Base-by-base conservation (phyloP, 1,140 invertebrate genomes). In the Rhagoletis zephyria region DNA sequence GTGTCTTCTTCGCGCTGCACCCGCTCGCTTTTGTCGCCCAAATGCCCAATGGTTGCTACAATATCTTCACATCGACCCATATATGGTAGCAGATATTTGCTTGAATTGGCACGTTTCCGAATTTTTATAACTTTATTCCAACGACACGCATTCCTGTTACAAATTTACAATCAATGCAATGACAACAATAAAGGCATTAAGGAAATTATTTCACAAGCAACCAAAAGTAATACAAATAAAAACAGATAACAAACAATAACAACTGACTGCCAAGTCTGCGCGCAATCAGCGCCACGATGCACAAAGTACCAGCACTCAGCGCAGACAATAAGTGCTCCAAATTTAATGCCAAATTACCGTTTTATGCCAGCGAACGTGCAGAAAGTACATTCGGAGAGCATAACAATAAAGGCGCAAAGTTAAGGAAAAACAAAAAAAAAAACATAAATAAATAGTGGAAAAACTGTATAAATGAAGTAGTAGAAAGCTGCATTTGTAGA, bases 81-180 rank as follows among this genome's bases (percentile, higher is more conserved):
- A 81, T 56, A 56, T 81, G 74, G 74, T 7, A 10, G 7, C 48
- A 19, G 74, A 2, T 30, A 56, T 81, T 81, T 81, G 48, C 51
- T 81, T 74, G 42, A 12, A 4, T 48, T 81, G 16, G 74, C 74
- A 81, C 74, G 74, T 81, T 81, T 59, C 30, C 10, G n/a, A 56
- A 81, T 81, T 81, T 81, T 81, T 56, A 81, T 81, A 81, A 81
- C 74, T 81, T 81, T 81, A 81, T 81, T 81, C 42, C 45, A 81
- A 51, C 74, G 16, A 59, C 74, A n/a, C 67, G 67, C 42, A 48
- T 74, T 45, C 67, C 42, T 48, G 12, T 45, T 45, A 45, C 42
- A 48, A 74, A 74, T 48, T 74, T 14, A 3, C 42, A 59, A 48
- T 51, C 6, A 56, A 81, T 74, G 42, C 67, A 16, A 56, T 0